Base-by-base conservation (phyloP, 64 coral and sea anemone genomes). In the Pocillopora verrucosa region DNA sequence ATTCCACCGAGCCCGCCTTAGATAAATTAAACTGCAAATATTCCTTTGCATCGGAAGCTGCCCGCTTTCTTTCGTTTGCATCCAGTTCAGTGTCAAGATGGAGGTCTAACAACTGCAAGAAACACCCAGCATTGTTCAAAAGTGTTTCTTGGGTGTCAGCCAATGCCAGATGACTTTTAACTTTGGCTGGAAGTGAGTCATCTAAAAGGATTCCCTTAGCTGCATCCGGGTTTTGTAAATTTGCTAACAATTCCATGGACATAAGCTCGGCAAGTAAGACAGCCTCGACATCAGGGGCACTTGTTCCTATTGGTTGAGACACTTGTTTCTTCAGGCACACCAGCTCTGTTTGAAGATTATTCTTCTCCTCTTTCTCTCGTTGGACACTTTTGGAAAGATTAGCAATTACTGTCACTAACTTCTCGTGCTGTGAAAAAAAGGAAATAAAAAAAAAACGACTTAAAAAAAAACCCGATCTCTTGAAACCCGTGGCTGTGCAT, bases 361-460 rank as follows among this genome's bases (percentile, higher is more conserved):
- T 90, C 63, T 90, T 93, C 36, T 93, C 91, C 77, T 96, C 95
- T 77, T 96, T 96, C 45, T 96, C 95, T 13, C 95, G 83, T 62
- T 96, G 95, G n/a, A 96, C 95, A 72, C 91, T 96, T 73, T 96
- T 96, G 19, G 95, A 96, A 26, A 96, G 89, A 63, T 96, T 96
- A 62, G 91, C 86, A 79, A 96, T 96, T 56, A 96, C 95, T 15
- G 95, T 88, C 16, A 96, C 95, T 76, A 96, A 36, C 72, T 92
- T 96, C 30, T 96, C 95, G 24, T 92, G 93, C 95, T 96, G 62
- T 15, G 6, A 13, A 87, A 56, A 88, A 19, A 82, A 59, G 36
- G 86, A 86, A 17, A 30, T 30, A 30, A 57, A 73, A 17, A 17
- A 73, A 26, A 14, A 14, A 20, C 2, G 22, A 59, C 9, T 11